Evolutionary conservation across 2,888 invertebrate genomes (phyloP).

Genomic region (Lasioglossum leucozonium): DNA sequence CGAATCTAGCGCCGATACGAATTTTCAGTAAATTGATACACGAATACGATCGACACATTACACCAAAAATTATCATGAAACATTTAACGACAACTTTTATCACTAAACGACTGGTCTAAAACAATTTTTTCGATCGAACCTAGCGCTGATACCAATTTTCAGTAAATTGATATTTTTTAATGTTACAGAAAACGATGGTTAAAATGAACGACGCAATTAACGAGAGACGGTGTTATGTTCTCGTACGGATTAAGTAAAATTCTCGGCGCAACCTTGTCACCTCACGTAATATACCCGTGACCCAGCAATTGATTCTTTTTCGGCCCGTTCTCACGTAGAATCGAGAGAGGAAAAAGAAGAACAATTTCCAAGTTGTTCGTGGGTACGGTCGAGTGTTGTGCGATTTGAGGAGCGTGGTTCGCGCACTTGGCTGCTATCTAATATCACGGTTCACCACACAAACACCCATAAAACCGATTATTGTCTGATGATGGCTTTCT

Average conservation of each 20-base stretch:
- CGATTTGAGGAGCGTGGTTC: conserved; percentile 68
- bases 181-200: neutral
- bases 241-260: neutral
- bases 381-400: conserved; percentile 65
- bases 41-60: too few species aligned
- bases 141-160: too few species aligned
- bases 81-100: too few species aligned
- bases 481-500: conserved; percentile 78
- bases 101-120: too few species aligned
- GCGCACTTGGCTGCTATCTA: conserved; percentile 72
- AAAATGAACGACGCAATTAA: neutral
- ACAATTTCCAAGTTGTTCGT: conserved; percentile 67
- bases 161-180: too few species aligned
- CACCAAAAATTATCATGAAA: too few species aligned
- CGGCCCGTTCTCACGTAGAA: conserved; percentile 24
- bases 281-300: neutral
- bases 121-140: too few species aligned
- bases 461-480: conserved; percentile 81
- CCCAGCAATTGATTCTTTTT: conserved; percentile 7
- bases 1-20: too few species aligned
- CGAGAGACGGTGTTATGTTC: too few species aligned
- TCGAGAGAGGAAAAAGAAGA: conserved; percentile 36
- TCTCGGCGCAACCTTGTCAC: neutral
- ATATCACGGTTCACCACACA: conserved; percentile 79
- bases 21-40: too few species aligned